These are phyloP conservation scores for Zaprionus vittiger DNA, from an alignment of 1,140 invertebrate species.

Conservation along the genomic window DNA sequence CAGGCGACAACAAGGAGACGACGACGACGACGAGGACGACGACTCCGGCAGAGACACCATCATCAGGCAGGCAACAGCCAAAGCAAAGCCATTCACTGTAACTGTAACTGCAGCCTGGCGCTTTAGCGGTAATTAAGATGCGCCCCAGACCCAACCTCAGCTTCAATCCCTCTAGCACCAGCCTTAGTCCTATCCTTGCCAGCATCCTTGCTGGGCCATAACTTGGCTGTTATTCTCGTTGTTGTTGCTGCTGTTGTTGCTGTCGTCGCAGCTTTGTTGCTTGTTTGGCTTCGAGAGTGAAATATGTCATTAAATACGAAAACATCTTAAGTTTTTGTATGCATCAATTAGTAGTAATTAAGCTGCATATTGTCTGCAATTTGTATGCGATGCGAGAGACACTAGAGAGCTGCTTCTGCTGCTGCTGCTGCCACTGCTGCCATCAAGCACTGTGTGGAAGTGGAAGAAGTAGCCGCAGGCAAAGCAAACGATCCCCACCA, in stretches of 20 bases:
- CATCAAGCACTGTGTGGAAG: constrained; percentile 20
- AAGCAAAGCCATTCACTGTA: constrained; percentile 44
- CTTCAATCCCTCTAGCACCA: neutral
- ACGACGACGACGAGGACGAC: constrained; percentile 24
- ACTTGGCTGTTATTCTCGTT: constrained; percentile 47
- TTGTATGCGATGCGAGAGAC: constrained; percentile 66
- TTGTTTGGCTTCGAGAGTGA: constrained; percentile 67
- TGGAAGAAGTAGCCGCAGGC: constrained; percentile 20
- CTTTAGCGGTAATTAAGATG: constrained; percentile 81
- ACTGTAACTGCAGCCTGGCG: constrained; percentile 58
- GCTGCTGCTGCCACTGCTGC: constrained; percentile 23
- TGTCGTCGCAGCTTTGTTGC: constrained; percentile 46
- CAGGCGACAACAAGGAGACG: constrained; percentile 59
- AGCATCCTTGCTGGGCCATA: constrained; percentile 60
- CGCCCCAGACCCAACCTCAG: constrained; percentile 23
- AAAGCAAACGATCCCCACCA: constrained; percentile 55
- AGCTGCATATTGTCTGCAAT: constrained; percentile 83
- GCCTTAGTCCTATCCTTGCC: constrained; percentile 21
- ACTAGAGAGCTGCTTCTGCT: constrained; percentile 26
- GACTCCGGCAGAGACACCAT: constrained; percentile 31
- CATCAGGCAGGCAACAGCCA: constrained; percentile 5
- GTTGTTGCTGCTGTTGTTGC: constrained; percentile 46
- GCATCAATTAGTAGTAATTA: constrained; percentile 83
- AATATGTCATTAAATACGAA: constrained; percentile 83
- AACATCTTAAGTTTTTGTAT: constrained; percentile 84